phyloP scores from a whole-genome alignment of 2,797 vertebrate species.

The Danio tinwini region DNA sequence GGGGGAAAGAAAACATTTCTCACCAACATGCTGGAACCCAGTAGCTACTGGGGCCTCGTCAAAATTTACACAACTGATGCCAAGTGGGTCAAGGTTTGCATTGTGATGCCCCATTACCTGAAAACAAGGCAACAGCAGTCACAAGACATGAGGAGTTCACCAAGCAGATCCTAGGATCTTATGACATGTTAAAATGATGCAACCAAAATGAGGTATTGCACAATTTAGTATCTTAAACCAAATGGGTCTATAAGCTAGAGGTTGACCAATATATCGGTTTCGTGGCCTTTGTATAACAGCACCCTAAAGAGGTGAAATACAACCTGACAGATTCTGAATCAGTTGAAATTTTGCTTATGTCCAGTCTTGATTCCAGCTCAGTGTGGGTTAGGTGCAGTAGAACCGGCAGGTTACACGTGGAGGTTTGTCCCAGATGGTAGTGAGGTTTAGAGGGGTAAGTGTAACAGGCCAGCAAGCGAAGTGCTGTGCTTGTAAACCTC shows the following conservation, averaged over 20 bases:
- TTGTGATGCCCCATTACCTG: constrained; percentile 97
- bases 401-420: no score
- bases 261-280: not conserved
- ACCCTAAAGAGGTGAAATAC: no score
- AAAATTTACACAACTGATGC: constrained; percentile 99
- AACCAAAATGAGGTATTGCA: not conserved
- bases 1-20: constrained; percentile 75
- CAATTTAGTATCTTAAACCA: constrained; percentile 8
- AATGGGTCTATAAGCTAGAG: not conserved
- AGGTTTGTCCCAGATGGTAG: no score
- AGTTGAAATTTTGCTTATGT: no score
- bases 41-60: constrained; percentile 91
- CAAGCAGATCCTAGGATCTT: constrained; percentile 38
- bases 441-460: no score
- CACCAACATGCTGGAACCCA: constrained; percentile 93
- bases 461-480: no score
- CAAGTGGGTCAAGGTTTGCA: constrained; percentile 96
- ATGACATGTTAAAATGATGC: not conserved
- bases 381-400: no score
- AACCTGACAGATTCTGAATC: no score
- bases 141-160: constrained; percentile 46
- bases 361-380: no score
- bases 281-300: not conserved
- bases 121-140: constrained; percentile 82
- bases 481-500: no score